Conservation (phyloP, 2,888 invertebrate species). For the Erebia palarica region DNA sequence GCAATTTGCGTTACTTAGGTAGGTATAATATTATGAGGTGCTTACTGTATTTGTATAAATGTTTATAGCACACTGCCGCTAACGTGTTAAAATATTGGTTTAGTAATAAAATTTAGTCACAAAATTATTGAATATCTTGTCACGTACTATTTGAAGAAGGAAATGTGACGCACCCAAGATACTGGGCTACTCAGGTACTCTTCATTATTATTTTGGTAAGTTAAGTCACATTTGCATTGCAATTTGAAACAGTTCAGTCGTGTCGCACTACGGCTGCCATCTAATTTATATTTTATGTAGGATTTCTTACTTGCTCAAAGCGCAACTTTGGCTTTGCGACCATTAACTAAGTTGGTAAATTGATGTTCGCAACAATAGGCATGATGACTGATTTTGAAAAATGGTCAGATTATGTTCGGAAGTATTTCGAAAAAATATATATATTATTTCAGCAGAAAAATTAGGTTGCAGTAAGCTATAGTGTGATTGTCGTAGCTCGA, state of each 20-base stretch:
- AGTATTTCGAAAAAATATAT: too few relatives aligned
- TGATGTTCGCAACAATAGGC: too few relatives aligned
- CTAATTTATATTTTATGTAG: too few relatives aligned
- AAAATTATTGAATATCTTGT: slow-evolving; percentile 24
- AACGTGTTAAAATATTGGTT: slow-evolving; percentile 20
- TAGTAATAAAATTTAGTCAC: slow-evolving; percentile 17
- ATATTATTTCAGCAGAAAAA: too few relatives aligned
- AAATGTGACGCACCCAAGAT: neutral
- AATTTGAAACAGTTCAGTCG: neutral
- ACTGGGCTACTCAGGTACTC: neutral
- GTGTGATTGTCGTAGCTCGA: too few relatives aligned
- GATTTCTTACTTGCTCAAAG: too few relatives aligned
- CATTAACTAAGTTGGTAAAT: too few relatives aligned
- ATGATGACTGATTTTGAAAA: too few relatives aligned
- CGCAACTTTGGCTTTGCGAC: too few relatives aligned
- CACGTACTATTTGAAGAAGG: slow-evolving; percentile 23
- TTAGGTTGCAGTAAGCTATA: too few relatives aligned
- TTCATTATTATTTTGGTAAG: neutral
- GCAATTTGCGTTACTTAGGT: slow-evolving; percentile 41
- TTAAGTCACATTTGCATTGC: neutral
- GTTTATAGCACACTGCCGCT: slow-evolving; percentile 19
- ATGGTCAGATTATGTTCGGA: too few relatives aligned
- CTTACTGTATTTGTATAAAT: slow-evolving; percentile 21
- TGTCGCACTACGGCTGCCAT: too few relatives aligned
- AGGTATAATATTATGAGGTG: slow-evolving; percentile 10